Percentiles rank a stretch among this genome's conserved stretches.
Conservation (phyloP, 92 coral and sea anemone species). For the Micromussa lordhowensis region DNA sequence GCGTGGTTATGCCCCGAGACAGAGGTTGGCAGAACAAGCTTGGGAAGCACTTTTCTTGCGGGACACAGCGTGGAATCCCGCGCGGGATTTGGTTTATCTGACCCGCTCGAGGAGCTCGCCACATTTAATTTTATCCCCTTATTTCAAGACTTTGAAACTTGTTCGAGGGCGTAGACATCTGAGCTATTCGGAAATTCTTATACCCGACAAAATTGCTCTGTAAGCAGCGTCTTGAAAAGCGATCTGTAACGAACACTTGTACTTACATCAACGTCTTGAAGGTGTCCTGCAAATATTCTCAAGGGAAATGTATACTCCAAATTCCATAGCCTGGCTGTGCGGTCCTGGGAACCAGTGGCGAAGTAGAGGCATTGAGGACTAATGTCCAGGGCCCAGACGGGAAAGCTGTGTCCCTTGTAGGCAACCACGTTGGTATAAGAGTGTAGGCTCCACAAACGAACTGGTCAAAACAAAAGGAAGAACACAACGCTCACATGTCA, state of each 20-base stretch:
- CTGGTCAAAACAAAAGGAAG: slow-evolving; percentile 41
- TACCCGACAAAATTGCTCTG: neutral
- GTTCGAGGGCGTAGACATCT: neutral
- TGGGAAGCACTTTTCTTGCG: too few relatives aligned
- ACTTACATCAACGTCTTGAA: slow-evolving; percentile 97
- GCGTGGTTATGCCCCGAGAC: too few relatives aligned
- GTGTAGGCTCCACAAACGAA: slow-evolving; percentile 95
- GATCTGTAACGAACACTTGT: too few relatives aligned
- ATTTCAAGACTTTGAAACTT: neutral
- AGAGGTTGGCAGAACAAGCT: too few relatives aligned
- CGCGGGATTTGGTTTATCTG: too few relatives aligned
- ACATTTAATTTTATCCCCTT: too few relatives aligned
- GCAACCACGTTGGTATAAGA: slow-evolving; percentile 91
- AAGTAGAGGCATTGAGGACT: slow-evolving; percentile 95
- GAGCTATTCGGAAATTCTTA: too few relatives aligned
- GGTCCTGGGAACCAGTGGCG: slow-evolving; percentile 98
- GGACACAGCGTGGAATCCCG: too few relatives aligned
- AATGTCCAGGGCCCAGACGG: slow-evolving; percentile 97
- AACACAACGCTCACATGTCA: neutral
- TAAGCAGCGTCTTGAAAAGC: neutral
- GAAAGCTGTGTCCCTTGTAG: slow-evolving; percentile 94
- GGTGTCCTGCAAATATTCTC: slow-evolving; percentile 94
- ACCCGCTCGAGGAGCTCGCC: too few relatives aligned
- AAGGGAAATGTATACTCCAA: slow-evolving; percentile 93
- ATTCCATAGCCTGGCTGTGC: slow-evolving; percentile 97